Conservation (phyloP, 2,888 invertebrate species). For the Tetragnatha montana region DNA sequence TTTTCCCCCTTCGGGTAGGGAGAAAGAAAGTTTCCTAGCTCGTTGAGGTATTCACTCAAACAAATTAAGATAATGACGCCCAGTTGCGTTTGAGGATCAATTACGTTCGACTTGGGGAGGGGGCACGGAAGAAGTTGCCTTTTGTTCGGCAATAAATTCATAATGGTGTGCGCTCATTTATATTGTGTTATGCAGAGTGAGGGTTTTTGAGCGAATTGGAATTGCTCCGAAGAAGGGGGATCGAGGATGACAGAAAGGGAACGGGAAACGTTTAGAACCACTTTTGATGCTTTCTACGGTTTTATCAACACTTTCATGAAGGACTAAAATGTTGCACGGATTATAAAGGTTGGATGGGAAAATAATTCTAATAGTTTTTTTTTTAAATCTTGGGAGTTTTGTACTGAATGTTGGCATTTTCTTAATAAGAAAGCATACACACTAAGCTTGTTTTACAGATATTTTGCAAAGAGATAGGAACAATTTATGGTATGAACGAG, state of each 20-base stretch:
- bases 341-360: no score
- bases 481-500: no score
- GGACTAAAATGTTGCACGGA: no score
- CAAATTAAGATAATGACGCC: slow-evolving; percentile 50
- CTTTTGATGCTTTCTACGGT: no score
- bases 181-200: not conserved
- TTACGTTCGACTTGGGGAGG: slow-evolving; percentile 33
- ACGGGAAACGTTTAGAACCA: not conserved
- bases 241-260: not conserved
- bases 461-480: no score
- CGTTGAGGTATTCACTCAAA: slow-evolving; percentile 27
- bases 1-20: slow-evolving; percentile 29
- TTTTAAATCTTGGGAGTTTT: no score
- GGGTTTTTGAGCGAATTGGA: not conserved
- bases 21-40: slow-evolving; percentile 29
- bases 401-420: no score
- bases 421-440: no score
- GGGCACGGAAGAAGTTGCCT: not conserved
- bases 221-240: not conserved
- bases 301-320: no score
- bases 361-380: no score
- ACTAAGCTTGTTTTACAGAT: no score
- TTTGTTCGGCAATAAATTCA: not conserved
- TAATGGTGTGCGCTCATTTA: not conserved
- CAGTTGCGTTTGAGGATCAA: slow-evolving; percentile 38